Conservation (phyloP, 2,797 vertebrate species). For the Mycteria americana region DNA sequence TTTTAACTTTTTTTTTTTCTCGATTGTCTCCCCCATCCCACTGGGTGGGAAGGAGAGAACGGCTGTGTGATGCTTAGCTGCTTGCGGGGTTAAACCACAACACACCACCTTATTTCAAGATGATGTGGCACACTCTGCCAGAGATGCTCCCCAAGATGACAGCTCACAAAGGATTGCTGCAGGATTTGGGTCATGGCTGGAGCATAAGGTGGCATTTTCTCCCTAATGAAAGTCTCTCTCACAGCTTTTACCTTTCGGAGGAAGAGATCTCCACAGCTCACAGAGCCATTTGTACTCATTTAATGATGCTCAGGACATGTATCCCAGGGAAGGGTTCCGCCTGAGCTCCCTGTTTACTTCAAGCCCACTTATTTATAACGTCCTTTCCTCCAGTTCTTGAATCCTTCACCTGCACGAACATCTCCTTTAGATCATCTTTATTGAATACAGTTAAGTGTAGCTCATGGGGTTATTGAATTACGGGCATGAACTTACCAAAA, state of each 20-base stretch:
- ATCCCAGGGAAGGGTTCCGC: slow-evolving; percentile 18
- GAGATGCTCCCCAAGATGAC: not conserved
- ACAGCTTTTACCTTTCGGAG: slow-evolving; percentile 32
- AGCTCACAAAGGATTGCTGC: not conserved
- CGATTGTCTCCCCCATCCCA: too few relatives aligned
- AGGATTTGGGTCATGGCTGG: not conserved
- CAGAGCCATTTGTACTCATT: slow-evolving; percentile 14
- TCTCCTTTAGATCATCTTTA: slow-evolving; percentile 63
- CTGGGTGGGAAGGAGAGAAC: too few relatives aligned
- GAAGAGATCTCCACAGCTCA: not conserved
- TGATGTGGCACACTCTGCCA: not conserved
- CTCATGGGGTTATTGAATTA: slow-evolving; percentile 59
- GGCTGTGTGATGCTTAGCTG: too few relatives aligned
- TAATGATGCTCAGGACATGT: slow-evolving; percentile 40
- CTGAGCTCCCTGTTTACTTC: slow-evolving; percentile 44
- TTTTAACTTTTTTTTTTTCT: too few relatives aligned
- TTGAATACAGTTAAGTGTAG: slow-evolving; percentile 53
- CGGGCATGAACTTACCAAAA: slow-evolving; percentile 50
- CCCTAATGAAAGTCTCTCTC: slow-evolving; percentile 5
- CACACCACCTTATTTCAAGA: not conserved
- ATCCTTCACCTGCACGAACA: slow-evolving; percentile 28
- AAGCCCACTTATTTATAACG: slow-evolving; percentile 41
- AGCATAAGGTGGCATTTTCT: not conserved
- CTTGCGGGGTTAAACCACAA: too few relatives aligned
- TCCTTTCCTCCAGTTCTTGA: slow-evolving; percentile 41